Evolutionary conservation across 2,797 vertebrate species (phyloP).

Genomic region (Periparus ater): DNA sequence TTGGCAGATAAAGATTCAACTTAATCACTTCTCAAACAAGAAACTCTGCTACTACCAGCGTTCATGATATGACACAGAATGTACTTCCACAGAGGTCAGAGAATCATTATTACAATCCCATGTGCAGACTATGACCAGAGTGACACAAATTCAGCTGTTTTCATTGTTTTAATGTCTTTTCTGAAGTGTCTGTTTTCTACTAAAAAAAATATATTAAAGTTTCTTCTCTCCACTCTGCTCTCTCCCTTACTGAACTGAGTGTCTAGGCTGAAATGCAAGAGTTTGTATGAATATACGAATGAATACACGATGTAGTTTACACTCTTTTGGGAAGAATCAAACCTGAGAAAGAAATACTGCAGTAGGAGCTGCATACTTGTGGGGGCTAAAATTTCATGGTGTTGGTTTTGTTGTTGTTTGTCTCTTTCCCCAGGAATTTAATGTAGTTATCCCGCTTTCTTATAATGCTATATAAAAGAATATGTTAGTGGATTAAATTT

Average conservation of each 20-base stretch:
- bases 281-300: background rate
- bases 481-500: background rate
- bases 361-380: background rate
- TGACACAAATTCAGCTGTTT: background rate
- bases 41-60: background rate
- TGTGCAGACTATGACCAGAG: background rate
- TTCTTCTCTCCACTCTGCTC: background rate
- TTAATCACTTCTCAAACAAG: background rate
- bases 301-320: background rate
- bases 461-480: background rate
- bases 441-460: background rate
- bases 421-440: background rate
- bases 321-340: background rate
- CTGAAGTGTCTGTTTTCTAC: background rate
- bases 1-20: background rate
- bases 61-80: background rate
- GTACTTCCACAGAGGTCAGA: background rate
- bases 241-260: background rate
- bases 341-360: background rate
- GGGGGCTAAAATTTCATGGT: accelerated
- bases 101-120: background rate
- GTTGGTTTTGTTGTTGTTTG: background rate
- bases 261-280: background rate
- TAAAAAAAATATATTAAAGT: background rate
- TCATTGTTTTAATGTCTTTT: background rate